Evolutionary conservation across 1,140 invertebrate species (phyloP).

Genomic region (Lasioglossum albipes): DNA sequence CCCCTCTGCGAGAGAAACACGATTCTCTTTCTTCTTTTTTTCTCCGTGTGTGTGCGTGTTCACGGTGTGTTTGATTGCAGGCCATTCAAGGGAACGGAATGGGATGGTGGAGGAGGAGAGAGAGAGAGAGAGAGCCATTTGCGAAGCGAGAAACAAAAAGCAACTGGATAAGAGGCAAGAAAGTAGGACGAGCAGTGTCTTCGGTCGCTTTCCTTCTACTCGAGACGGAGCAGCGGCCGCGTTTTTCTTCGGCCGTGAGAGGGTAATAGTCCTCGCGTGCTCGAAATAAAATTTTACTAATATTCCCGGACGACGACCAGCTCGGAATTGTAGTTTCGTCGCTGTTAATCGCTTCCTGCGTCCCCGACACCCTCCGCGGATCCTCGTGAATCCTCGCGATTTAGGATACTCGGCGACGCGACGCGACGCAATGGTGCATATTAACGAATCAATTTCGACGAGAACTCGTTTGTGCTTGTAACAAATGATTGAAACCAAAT

Average conservation of each 20-base stretch:
- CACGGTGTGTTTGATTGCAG: conserved; percentile 58
- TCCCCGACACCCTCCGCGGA: no score
- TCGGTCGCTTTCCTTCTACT: conserved; percentile 18
- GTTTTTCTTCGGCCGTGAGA: conserved; percentile 10
- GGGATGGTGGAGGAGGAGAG: no score
- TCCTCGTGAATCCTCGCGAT: no score
- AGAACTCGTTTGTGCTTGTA: no score
- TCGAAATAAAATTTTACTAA: conserved; percentile 50
- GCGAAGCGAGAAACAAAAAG: conserved; percentile 48
- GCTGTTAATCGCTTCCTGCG: conserved; percentile 17
- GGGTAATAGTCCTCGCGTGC: conserved; percentile 38
- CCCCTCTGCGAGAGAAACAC: no score
- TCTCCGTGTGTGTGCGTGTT: conserved; percentile 41
- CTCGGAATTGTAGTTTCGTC: background rate
- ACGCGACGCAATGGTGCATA: no score
- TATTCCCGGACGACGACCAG: background rate
- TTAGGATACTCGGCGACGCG: no score
- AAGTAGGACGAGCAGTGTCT: conserved; percentile 60
- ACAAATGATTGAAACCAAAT: no score
- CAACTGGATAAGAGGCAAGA: conserved; percentile 31
- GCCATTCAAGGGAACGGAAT: conserved; percentile 35
- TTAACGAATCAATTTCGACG: no score
- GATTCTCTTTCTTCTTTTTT: no score
- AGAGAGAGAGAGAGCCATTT: conserved; percentile 32
- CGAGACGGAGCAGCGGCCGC: background rate